Percentiles rank a stretch among this genome's conserved stretches.
Evolutionary conservation across 2,113 vertebrate species (phyloP).

Genomic region (Brachypteracias leptosomus): DNA sequence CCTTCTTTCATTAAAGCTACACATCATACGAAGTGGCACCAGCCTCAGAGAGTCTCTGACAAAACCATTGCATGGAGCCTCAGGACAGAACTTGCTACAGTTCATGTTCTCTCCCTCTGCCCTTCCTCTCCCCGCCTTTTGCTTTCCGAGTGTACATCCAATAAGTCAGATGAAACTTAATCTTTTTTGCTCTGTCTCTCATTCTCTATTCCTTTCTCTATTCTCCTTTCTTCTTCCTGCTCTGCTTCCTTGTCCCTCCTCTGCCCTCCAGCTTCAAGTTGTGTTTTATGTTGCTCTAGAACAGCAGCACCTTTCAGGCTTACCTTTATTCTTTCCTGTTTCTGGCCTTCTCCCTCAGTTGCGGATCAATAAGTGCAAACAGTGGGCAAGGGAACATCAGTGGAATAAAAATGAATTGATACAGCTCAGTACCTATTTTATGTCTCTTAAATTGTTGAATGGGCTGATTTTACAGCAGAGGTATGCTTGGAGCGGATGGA

Average conservation of each 20-base stretch:
- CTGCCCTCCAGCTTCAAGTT: constrained; percentile 19
- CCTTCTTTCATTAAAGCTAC: constrained; percentile 69
- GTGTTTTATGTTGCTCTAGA: constrained; percentile 18
- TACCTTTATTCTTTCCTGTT: constrained; percentile 66
- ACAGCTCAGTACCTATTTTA: background rate
- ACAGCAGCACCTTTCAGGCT: constrained; percentile 20
- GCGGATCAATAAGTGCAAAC: constrained; percentile 58
- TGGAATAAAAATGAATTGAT: constrained; percentile 52
- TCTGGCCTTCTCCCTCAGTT: constrained; percentile 59
- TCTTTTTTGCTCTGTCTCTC: constrained; percentile 39
- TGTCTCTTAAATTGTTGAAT: background rate
- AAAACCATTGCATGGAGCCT: constrained; percentile 43
- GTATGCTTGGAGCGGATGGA: background rate
- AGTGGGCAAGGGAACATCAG: constrained; percentile 14
- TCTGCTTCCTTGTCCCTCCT: constrained; percentile 3
- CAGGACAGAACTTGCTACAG: constrained; percentile 45
- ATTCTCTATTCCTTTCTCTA: constrained; percentile 9
- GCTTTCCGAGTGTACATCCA: constrained; percentile 28
- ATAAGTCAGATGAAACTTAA: constrained; percentile 62
- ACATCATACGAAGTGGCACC: constrained; percentile 52
- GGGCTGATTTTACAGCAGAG: background rate
- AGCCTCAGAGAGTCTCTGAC: constrained; percentile 25
- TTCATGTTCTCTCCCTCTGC: constrained; percentile 33
- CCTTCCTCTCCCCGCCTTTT: constrained; percentile 25
- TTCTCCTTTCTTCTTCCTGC: background rate